Evolutionary conservation across 1,140 invertebrate genomes (phyloP).

Genomic region (Bombus cullumanus): DNA sequence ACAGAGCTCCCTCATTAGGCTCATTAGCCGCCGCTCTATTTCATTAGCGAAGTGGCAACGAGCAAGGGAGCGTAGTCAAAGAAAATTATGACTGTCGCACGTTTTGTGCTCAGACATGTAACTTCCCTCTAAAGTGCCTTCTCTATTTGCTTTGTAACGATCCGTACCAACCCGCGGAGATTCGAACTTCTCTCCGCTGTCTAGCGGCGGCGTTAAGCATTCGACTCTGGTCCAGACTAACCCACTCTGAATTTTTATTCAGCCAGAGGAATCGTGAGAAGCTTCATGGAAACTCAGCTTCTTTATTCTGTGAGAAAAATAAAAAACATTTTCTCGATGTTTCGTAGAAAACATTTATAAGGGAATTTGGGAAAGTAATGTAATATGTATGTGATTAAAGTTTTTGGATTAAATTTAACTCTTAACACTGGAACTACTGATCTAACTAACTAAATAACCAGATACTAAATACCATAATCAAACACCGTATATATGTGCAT

Average conservation of each 20-base stretch:
- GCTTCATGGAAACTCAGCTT: not conserved
- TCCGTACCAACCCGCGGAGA: not conserved
- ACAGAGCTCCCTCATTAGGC: conserved; percentile 46
- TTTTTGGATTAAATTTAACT: too few species aligned
- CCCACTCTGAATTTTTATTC: not conserved
- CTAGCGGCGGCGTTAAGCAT: not conserved
- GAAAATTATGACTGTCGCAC: conserved; percentile 56
- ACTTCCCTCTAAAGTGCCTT: conserved; percentile 10
- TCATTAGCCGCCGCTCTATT: conserved; percentile 51
- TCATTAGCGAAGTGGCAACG: conserved; percentile 49
- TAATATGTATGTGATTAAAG: too few species aligned
- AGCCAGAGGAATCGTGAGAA: not conserved
- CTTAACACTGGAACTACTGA: too few species aligned
- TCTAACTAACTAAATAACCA: too few species aligned
- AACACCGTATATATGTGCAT: too few species aligned
- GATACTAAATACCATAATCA: too few species aligned
- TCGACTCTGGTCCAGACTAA: not conserved
- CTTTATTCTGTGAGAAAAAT: not conserved
- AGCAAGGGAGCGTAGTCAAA: conserved; percentile 27
- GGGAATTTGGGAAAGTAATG: too few species aligned
- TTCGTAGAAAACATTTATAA: not conserved
- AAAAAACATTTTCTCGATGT: not conserved
- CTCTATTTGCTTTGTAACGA: conserved; percentile 26
- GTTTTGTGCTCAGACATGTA: conserved; percentile 36
- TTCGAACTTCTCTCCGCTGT: not conserved